phyloP scores from a whole-genome alignment of 2,888 invertebrate species.

The Leptinotarsa haldemani region DNA sequence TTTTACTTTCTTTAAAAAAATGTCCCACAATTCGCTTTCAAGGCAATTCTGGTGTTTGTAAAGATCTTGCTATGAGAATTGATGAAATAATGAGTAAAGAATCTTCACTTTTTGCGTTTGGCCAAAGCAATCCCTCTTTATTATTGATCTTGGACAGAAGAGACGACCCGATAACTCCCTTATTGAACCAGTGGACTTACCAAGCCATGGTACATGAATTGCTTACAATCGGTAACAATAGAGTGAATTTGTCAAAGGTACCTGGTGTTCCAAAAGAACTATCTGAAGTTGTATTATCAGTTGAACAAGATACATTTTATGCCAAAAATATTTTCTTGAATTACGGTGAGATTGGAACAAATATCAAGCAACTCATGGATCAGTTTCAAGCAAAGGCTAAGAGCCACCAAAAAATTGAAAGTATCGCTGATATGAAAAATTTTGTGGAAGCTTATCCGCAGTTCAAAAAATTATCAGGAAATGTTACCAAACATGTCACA shows the following conservation, averaged over 20 bases:
- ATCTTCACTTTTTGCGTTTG: constrained; percentile 87
- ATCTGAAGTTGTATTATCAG: constrained; percentile 78
- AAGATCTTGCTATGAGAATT: constrained; percentile 86
- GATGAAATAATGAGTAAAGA: constrained; percentile 89
- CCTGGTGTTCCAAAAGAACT: constrained; percentile 66
- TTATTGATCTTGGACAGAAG: constrained; percentile 91
- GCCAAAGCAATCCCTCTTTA: constrained; percentile 81
- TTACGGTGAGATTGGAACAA: constrained; percentile 98
- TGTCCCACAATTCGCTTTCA: constrained; percentile 91
- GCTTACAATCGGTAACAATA: constrained; percentile 90
- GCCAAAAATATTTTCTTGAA: constrained; percentile 93
- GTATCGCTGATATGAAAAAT: constrained; percentile 98
- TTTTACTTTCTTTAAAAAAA: constrained; percentile 90
- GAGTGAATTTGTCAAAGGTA: constrained; percentile 88
- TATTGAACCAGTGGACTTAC: constrained; percentile 98
- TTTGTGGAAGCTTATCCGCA: constrained; percentile 98
- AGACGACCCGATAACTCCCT: constrained; percentile 95
- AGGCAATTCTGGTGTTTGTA: constrained; percentile 85
- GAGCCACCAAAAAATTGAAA: constrained; percentile 96
- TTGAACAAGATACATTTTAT: constrained; percentile 98
- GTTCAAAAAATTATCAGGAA: constrained; percentile 96
- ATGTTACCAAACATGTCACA: constrained; percentile 97
- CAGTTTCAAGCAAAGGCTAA: constrained; percentile 92
- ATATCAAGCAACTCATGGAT: constrained; percentile 96
- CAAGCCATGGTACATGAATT: constrained; percentile 99